Percentiles rank a stretch among this genome's conserved stretches.
Evolutionary conservation across 37 sponge, comb jelly and placozoan genomes (phyloP).

Genomic region (Agelas oroides): DNA sequence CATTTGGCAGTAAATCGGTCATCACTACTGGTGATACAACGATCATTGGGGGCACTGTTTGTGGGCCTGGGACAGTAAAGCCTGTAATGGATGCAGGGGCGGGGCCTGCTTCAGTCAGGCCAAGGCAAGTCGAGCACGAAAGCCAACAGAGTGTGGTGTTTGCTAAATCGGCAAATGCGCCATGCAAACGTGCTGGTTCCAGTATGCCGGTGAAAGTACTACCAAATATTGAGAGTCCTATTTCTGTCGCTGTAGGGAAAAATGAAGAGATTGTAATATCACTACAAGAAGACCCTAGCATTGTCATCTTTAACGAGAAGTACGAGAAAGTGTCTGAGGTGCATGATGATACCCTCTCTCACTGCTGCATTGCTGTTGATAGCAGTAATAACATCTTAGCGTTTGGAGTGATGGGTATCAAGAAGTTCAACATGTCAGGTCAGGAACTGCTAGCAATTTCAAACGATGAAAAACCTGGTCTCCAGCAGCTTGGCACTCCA

Average conservation of each 20-base stretch:
- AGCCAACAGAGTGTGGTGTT: neutral
- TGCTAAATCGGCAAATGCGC: neutral
- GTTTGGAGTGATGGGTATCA: neutral
- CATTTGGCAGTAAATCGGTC: too few relatives aligned
- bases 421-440: slow-evolving; percentile 8
- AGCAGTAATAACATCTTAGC: neutral
- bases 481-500: neutral
- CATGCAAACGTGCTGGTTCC: neutral
- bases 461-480: neutral
- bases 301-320: neutral
- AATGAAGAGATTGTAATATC: neutral
- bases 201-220: neutral
- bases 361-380: neutral
- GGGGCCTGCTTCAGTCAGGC: neutral
- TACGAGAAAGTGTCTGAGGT: neutral
- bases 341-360: neutral
- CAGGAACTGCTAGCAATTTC: neutral
- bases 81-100: too few relatives aligned
- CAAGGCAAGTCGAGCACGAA: neutral
- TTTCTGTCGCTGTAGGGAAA: neutral
- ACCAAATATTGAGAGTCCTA: neutral
- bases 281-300: too few relatives aligned
- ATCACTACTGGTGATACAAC: too few relatives aligned
- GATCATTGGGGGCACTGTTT: too few relatives aligned
- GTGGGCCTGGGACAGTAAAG: too few relatives aligned